Percentiles rank a stretch among this genome's conserved stretches.
phyloP scores from a whole-genome alignment of 2,888 invertebrate genomes.

The Rugalucina vietnamica region DNA sequence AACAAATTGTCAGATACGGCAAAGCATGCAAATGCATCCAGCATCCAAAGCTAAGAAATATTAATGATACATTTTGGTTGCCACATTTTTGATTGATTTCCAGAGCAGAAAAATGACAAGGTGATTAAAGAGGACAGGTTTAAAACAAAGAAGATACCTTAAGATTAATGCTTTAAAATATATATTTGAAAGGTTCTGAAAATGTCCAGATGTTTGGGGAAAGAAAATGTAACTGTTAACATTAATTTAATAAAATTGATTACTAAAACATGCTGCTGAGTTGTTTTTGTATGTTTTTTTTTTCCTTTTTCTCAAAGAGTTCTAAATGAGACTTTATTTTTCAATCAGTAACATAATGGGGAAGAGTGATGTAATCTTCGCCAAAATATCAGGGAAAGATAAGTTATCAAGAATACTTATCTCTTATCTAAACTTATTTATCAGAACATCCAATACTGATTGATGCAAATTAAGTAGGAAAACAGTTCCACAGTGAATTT shows the following conservation, averaged over 20 bases:
- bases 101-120: too few species aligned
- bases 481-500: not conserved
- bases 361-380: not conserved
- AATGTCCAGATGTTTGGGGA: not conserved
- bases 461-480: slow-evolving; percentile 41
- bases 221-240: not conserved
- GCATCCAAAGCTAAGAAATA: too few species aligned
- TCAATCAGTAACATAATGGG: not conserved
- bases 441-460: slow-evolving; percentile 45
- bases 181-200: not conserved
- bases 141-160: not conserved
- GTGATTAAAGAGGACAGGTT: not conserved
- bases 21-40: too few species aligned
- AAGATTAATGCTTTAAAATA: not conserved
- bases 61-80: too few species aligned
- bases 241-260: not conserved
- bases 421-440: slow-evolving; percentile 30
- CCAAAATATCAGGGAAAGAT: not conserved
- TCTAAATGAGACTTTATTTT: not conserved
- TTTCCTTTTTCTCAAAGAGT: not conserved
- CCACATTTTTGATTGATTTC: too few species aligned
- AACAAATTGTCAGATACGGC: too few species aligned
- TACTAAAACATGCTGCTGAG: not conserved
- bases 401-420: slow-evolving; percentile 11
- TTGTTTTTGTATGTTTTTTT: too few species aligned